Evolutionary conservation across 2,797 vertebrate species (phyloP), one percentile per base, ranked within the genome.

Genomic region (Malacoraja senta): DNA sequence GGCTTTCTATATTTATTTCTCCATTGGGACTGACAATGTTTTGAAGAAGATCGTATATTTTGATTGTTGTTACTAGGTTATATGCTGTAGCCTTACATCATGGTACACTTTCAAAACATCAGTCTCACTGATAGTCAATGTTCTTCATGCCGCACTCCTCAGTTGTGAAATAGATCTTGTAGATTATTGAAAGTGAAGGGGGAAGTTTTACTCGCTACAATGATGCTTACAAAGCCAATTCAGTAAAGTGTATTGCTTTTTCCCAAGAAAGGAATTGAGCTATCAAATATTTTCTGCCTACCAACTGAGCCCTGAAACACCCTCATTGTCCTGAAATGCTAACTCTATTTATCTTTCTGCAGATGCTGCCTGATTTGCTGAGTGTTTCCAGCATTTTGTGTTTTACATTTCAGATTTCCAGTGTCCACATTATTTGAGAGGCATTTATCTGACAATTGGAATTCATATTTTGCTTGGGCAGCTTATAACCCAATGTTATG

Each of bases 261-360:
- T 35, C 9, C 32, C 13, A 13, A 29, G 81, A 84, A 4, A 53
- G 44, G 58, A 84, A 84, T 26, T 29, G 24, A 13, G n/a, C 58
- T 26, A 84, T 84, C 81, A 84, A 84, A 81, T 84, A 84, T 79
- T 84, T 84, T 84, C 53, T 84, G 81, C 9, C 53, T 84, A 10
- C 26, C 12, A 26, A 61, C 13, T n/a, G 81, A 84, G 58, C 53
- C n/a, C 26, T 61, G 44, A 53, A 79, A 15, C 10, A 77, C 35
- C 15, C 38, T 24, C 10, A 38, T 83, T 83, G 19, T 24, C 8
- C 1, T 68, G 12, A 68, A 68, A 68, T 68, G 65, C 2, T 2
- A 68, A 68, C 13, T 68, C 2, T 17, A 12, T 68, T 68, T 68
- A 12, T 68, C 65, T 17, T 68, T 68, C 65, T 17, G 17, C 65